These are phyloP conservation scores for Epinotia nisella DNA, from an alignment of 2,888 invertebrate species.

Conservation along the genomic window DNA sequence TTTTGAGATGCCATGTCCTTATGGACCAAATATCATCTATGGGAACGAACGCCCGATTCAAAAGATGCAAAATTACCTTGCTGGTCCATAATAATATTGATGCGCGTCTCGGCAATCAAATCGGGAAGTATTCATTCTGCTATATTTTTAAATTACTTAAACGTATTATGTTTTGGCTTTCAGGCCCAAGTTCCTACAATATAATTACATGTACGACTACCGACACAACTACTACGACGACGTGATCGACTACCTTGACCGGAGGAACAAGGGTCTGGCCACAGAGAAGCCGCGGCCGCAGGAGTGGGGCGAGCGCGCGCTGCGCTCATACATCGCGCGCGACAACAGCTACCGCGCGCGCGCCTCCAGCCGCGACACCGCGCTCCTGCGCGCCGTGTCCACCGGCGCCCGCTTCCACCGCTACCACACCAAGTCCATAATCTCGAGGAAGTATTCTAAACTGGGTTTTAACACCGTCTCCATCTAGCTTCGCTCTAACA, in stretches of 20 bases:
- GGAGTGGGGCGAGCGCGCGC: constrained; percentile 93
- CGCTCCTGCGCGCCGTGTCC: constrained; percentile 86
- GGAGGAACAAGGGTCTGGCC: constrained; percentile 87
- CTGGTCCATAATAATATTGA: not conserved
- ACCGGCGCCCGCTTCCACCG: constrained; percentile 88
- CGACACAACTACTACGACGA: constrained; percentile 94
- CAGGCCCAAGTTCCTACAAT: constrained; percentile 92
- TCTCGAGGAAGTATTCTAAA: constrained; percentile 89
- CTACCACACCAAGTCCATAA: constrained; percentile 90
- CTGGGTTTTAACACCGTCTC: constrained; percentile 81
- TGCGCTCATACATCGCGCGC: constrained; percentile 88
- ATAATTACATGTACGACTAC: constrained; percentile 93
- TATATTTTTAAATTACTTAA: constrained; percentile 1
- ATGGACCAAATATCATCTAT: not conserved
- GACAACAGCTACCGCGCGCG: constrained; percentile 89
- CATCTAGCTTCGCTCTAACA: constrained; percentile 82
- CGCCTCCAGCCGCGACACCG: constrained; percentile 84
- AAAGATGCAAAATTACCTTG: not conserved
- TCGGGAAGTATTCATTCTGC: not conserved
- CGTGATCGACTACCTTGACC: constrained; percentile 92
- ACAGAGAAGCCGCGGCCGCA: constrained; percentile 91
- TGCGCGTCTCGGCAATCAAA: too few species aligned
- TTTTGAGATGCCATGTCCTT: not conserved
- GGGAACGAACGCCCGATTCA: not conserved
- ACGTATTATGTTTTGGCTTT: constrained; percentile 51